phyloP scores from a whole-genome alignment of 1,140 invertebrate genomes.

The Ruditapes philippinarum region DNA sequence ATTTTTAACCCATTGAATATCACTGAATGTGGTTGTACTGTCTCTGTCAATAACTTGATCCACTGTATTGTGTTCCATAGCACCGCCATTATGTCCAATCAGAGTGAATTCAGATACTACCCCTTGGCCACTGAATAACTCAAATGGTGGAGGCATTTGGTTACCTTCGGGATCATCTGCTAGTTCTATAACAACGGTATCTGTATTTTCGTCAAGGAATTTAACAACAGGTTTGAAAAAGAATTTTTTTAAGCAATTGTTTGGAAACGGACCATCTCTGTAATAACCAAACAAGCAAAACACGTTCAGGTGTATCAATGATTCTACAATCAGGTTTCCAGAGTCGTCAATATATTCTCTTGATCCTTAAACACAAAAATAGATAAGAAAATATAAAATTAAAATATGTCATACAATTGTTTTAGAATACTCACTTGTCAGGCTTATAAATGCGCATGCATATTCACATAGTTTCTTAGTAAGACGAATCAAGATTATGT shows the following conservation, averaged over 20 bases:
- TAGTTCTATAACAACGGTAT: conserved; percentile 15
- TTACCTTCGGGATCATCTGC: neutral
- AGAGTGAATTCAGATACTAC: neutral
- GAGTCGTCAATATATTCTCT: no score
- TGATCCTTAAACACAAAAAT: no score
- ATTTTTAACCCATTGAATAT: neutral
- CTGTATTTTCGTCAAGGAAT: conserved; percentile 20
- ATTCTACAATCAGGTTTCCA: no score
- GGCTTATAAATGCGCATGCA: no score
- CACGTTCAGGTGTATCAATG: neutral
- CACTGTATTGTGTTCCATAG: neutral
- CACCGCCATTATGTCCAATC: neutral
- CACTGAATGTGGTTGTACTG: neutral
- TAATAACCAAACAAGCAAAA: neutral
- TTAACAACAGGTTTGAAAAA: neutral
- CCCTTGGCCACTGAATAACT: neutral
- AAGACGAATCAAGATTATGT: no score
- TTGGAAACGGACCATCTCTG: neutral
- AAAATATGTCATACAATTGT: no score
- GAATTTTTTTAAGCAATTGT: neutral
- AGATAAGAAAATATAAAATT: no score
- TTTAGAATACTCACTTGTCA: no score
- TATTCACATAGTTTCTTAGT: no score
- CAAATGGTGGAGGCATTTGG: neutral
- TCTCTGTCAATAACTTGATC: neutral